Percentiles rank a stretch among this genome's conserved stretches.
These are phyloP conservation scores for Neodiprion pinetum DNA, from an alignment of 1,140 invertebrate genomes.

Conservation along the genomic window DNA sequence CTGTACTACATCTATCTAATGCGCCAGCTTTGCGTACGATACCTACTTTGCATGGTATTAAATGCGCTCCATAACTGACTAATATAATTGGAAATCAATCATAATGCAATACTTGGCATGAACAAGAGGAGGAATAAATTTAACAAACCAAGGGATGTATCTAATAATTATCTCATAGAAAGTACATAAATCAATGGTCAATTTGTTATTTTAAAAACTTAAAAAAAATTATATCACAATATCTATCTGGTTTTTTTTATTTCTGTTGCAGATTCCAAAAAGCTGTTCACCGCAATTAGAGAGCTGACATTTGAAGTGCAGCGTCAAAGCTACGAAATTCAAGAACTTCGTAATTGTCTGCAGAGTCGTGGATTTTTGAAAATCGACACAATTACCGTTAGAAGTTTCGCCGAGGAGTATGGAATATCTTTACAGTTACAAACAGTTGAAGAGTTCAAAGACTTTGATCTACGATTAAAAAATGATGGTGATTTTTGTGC, in stretches of 20 bases:
- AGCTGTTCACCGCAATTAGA: neutral
- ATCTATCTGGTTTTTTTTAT: neutral
- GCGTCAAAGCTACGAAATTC: constrained; percentile 1
- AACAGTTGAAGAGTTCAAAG: neutral
- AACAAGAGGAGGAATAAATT: too few species aligned
- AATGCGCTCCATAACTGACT: too few species aligned
- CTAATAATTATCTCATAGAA: too few species aligned
- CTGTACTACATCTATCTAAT: too few species aligned
- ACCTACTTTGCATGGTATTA: too few species aligned
- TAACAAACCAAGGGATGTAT: too few species aligned
- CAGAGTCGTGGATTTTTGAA: neutral
- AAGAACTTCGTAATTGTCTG: constrained; percentile 3
- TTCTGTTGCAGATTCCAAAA: neutral
- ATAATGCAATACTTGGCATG: too few species aligned
- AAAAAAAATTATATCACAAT: neutral
- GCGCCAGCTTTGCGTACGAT: too few species aligned
- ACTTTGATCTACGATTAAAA: neutral
- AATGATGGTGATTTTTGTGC: neutral
- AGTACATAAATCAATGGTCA: neutral
- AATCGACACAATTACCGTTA: neutral
- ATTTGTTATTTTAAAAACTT: neutral
- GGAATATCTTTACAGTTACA: neutral
- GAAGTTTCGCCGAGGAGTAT: neutral
- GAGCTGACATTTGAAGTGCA: neutral
- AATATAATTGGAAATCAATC: too few species aligned